Conservation (phyloP, 1,140 invertebrate genomes). For the Panagrolaimus sp. region DNA sequence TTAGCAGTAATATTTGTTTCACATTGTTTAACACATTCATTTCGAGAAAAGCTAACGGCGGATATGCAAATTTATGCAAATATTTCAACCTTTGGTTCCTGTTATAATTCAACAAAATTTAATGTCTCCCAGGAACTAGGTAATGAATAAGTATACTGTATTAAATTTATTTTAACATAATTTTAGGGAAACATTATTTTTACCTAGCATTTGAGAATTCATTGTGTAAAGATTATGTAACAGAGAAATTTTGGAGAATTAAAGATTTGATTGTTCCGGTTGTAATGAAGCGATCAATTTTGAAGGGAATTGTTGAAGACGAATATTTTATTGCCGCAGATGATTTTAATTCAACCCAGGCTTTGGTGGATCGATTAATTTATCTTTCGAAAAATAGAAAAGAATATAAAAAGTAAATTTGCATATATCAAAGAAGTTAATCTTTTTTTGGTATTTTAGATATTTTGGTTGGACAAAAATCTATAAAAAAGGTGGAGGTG, state of each 20-base stretch:
- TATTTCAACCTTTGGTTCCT: slow-evolving; percentile 70
- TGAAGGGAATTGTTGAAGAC: background rate
- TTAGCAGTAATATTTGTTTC: background rate
- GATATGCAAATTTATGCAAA: slow-evolving; percentile 63
- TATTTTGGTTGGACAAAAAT: background rate
- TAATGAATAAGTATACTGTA: no score
- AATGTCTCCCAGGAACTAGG: slow-evolving; percentile 67
- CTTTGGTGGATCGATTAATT: slow-evolving; percentile 39
- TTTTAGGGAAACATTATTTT: background rate
- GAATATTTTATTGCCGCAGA: background rate
- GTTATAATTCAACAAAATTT: slow-evolving; percentile 56
- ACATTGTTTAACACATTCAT: slow-evolving; percentile 3
- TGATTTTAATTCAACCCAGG: slow-evolving; percentile 34
- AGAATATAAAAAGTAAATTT: no score
- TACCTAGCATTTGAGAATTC: slow-evolving; percentile 4
- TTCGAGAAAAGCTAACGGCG: background rate
- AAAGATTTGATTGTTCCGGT: slow-evolving; percentile 1
- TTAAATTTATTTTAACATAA: no score
- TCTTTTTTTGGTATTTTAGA: background rate
- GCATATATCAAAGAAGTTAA: no score
- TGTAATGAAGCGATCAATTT: background rate
- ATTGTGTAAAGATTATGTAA: slow-evolving; percentile 6
- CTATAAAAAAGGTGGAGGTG: background rate
- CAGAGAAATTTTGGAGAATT: slow-evolving; percentile 1
- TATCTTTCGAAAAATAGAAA: no score